Evolutionary conservation across 2,888 invertebrate genomes (phyloP).

Genomic region (Onthophagus sagittarius): DNA sequence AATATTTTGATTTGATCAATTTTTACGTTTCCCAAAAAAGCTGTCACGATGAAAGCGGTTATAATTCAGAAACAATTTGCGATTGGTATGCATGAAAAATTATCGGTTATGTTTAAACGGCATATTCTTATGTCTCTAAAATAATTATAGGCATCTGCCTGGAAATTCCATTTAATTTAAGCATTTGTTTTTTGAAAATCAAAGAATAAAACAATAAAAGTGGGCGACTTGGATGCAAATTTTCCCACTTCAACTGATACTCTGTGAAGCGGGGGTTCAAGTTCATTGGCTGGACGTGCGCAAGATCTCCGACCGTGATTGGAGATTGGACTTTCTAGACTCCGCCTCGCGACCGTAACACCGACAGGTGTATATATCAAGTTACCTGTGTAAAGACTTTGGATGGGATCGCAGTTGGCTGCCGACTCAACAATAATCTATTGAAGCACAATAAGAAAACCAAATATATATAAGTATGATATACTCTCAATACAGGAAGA

Average conservation of each 20-base stretch:
- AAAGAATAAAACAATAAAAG: background rate
- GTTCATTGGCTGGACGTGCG: background rate
- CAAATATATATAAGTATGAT: too few species aligned
- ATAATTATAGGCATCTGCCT: too few species aligned
- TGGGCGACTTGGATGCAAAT: background rate
- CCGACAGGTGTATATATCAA: constrained; percentile 24
- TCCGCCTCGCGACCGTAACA: constrained; percentile 16
- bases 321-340: background rate
- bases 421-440: background rate
- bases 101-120: too few species aligned
- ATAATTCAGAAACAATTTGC: too few species aligned
- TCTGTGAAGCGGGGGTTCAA: background rate
- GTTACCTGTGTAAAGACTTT: constrained; percentile 3
- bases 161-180: too few species aligned
- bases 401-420: background rate
- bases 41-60: too few species aligned
- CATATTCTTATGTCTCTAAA: too few species aligned
- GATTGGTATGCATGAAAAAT: too few species aligned
- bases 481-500: too few species aligned
- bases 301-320: background rate
- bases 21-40: too few species aligned
- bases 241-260: background rate
- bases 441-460: background rate
- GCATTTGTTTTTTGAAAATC: too few species aligned
- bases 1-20: too few species aligned